Percentiles rank a stretch among this genome's conserved stretches.
Evolutionary conservation across 2,113 vertebrate genomes (phyloP).

Genomic region (Myiopsitta monachus): DNA sequence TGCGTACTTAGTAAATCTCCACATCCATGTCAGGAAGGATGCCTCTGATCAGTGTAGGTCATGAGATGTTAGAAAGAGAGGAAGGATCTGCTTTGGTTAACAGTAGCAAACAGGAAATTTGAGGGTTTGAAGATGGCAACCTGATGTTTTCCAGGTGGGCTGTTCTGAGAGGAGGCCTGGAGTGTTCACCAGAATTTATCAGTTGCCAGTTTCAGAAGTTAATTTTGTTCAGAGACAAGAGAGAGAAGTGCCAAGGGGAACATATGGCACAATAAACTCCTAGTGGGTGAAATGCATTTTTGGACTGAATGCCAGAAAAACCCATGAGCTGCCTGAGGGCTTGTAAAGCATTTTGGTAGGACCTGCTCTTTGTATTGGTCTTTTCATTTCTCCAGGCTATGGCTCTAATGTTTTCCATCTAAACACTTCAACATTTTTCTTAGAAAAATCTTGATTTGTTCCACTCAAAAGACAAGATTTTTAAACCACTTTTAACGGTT

Average conservation of each 20-base stretch:
- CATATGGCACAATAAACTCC: not conserved
- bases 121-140: not conserved
- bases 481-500: not conserved
- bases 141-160: not conserved
- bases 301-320: conserved; percentile 20
- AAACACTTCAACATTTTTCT: not conserved
- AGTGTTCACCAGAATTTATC: not conserved
- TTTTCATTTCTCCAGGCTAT: not conserved
- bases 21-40: not conserved
- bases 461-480: not conserved
- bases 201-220: conserved; percentile 1
- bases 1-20: not conserved
- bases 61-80: not conserved
- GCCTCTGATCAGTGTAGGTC: not conserved
- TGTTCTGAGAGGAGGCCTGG: not conserved
- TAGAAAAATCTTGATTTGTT: not conserved
- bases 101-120: not conserved
- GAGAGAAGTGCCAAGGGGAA: not conserved
- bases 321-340: not conserved
- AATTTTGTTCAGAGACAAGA: not conserved
- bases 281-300: conserved; percentile 19
- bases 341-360: conserved; percentile 14
- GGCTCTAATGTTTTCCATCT: not conserved
- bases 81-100: not conserved
- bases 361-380: not conserved